phyloP scores from a whole-genome alignment of 2,888 invertebrate genomes.

The Drosophila setosimentum region DNA sequence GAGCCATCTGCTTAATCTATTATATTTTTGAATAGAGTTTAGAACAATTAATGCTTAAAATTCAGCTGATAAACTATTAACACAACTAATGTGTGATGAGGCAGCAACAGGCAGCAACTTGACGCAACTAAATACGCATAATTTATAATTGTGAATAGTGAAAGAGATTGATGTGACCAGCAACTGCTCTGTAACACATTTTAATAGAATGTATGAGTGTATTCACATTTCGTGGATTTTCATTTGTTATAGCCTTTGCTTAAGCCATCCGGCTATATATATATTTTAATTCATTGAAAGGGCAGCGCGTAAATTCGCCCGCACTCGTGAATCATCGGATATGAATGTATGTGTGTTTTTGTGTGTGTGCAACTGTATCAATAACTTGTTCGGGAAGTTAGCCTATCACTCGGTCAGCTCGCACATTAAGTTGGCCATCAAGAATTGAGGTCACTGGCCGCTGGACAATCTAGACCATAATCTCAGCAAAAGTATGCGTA shows the following conservation, averaged over 20 bases:
- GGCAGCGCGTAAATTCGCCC: slow-evolving; percentile 34
- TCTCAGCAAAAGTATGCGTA: slow-evolving; percentile 33
- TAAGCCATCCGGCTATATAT: neutral
- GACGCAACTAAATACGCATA: slow-evolving; percentile 35
- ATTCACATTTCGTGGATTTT: neutral
- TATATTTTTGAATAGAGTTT: neutral
- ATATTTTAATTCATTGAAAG: slow-evolving; percentile 26
- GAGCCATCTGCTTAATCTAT: neutral
- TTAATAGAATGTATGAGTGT: neutral
- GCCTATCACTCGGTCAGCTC: slow-evolving; percentile 54
- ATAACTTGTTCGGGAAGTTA: slow-evolving; percentile 50
- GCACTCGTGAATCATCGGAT: slow-evolving; percentile 21
- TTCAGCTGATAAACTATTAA: slow-evolving; percentile 63
- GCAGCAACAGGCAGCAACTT: slow-evolving; percentile 41
- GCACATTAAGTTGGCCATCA: slow-evolving; percentile 44
- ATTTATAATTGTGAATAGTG: slow-evolving; percentile 5
- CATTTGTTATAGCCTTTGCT: neutral
- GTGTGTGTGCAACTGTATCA: slow-evolving; percentile 6
- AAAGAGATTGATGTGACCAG: neutral
- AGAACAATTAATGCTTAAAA: neutral
- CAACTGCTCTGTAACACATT: slow-evolving; percentile 20
- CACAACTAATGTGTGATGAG: slow-evolving; percentile 51
- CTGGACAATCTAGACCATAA: slow-evolving; percentile 47
- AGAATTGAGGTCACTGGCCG: slow-evolving; percentile 54
- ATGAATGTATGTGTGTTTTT: neutral